Conservation (phyloP, 2,888 invertebrate genomes). For the Choristoneura rosaceana region DNA sequence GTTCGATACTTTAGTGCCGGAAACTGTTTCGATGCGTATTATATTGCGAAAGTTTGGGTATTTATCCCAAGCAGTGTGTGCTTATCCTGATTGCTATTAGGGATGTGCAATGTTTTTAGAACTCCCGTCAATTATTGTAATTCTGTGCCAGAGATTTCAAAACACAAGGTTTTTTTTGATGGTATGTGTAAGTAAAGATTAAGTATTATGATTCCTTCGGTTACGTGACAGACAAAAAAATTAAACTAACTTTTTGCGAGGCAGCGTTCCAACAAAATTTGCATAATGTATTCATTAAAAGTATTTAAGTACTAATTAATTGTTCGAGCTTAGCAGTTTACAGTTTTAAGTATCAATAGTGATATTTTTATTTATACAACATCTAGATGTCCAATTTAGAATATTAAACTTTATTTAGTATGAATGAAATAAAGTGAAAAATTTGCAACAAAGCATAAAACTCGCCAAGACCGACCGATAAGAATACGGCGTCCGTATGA, state of each 20-base stretch:
- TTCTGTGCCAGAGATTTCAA: neutral
- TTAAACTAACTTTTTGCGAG: too few relatives aligned
- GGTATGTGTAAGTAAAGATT: too few relatives aligned
- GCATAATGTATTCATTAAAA: too few relatives aligned
- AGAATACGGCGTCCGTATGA: constrained; percentile 60
- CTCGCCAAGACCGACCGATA: constrained; percentile 59
- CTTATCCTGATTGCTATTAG: constrained; percentile 23
- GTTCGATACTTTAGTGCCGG: constrained; percentile 32
- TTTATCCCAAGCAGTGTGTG: constrained; percentile 12
- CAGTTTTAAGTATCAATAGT: too few relatives aligned
- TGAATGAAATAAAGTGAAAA: constrained; percentile 29
- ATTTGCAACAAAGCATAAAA: constrained; percentile 61
- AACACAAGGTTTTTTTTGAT: too few relatives aligned
- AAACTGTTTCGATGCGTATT: constrained; percentile 33
- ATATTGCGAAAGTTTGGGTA: constrained; percentile 37
- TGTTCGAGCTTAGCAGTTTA: too few relatives aligned
- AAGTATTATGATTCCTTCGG: too few relatives aligned
- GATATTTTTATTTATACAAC: too few relatives aligned
- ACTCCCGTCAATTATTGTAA: neutral
- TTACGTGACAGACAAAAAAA: too few relatives aligned
- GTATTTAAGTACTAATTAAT: too few relatives aligned
- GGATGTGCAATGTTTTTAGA: constrained; percentile 1
- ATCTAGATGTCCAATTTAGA: too few relatives aligned
- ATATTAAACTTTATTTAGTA: neutral
- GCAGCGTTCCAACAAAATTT: too few relatives aligned